Evolutionary conservation across 2,888 invertebrate genomes (phyloP), one percentile per base, ranked within the genome.

Genomic region (Drosophila nigricruria): DNA sequence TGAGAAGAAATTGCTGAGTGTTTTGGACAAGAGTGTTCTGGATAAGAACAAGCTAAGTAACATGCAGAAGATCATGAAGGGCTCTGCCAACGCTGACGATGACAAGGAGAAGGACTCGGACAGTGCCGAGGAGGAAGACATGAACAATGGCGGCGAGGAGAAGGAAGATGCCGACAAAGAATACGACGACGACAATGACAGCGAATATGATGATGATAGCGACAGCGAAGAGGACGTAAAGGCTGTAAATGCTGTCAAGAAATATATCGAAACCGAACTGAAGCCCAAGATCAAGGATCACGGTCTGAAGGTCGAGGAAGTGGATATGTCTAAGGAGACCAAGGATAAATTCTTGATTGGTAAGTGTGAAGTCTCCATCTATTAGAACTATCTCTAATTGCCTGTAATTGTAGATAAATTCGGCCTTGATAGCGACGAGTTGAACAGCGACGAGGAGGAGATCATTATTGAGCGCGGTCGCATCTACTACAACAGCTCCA

Each of bases 401-500:
- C 2, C 1, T 23, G 18, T 4, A 2, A n/a, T 79, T 72, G 1
- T 71, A 92, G 92, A 82, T 58, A 92, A 92, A 85, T 87, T 92
- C 49, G 84, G 84, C 30, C 57, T 87, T 1, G 81, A 86, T 3
- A 88, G 89, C 38, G 90, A 90, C 3, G 89, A 89, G n/a, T 65
- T 82, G n/a, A 73, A 81, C 34, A 76, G 77, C 59, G 86, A 88
- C 18, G 92, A 92, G 56, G 87, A 92, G 60, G 91, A 92, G 77
- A 91, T 92, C 81, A 93, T 90, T 89, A 93, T 83, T 88, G 93
- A 81, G 82, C 93, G 75, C 77, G 92, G 88, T 91, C 93, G 56
- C 57, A 92, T 82, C 91, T 94, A 77, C 75, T 94, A 94, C 82
- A 92, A 85, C 73, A 82, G 79, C 71, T 94, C 94, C 84, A 93